Percentiles rank a stretch among this genome's conserved stretches.
phyloP scores from a whole-genome alignment of 2,113 vertebrate species.

The Rhizomys pruinosus region DNA sequence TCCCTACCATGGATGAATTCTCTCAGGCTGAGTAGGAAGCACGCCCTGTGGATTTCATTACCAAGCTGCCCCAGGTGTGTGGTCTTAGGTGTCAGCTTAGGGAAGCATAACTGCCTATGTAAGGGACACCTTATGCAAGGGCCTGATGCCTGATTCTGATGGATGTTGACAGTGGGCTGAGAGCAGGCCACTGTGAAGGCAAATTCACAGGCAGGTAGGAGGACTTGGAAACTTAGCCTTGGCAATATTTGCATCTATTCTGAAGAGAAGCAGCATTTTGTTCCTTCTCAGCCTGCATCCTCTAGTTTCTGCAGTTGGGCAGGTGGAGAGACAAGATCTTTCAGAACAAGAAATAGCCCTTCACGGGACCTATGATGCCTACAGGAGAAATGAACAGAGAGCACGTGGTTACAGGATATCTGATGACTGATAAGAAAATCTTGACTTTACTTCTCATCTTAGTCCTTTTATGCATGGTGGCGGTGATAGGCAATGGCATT shows the following conservation, averaged over 20 bases:
- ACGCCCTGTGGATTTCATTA: too few species aligned
- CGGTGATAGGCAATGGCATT: neutral
- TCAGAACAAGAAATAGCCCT: neutral
- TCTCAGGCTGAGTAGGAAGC: neutral
- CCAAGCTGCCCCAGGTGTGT: neutral
- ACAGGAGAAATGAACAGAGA: neutral
- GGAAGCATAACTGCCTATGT: neutral
- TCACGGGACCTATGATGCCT: neutral
- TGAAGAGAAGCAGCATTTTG: neutral
- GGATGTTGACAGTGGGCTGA: neutral
- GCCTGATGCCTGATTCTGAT: neutral
- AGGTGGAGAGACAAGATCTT: neutral
- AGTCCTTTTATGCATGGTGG: constrained; percentile 24
- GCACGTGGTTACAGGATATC: neutral
- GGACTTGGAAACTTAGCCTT: constrained; percentile 25
- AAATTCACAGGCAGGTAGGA: constrained; percentile 22
- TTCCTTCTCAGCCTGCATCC: neutral
- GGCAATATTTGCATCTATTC: constrained; percentile 57
- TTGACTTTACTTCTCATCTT: neutral
- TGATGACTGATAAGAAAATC: neutral
- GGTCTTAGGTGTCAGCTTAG: constrained; percentile 7
- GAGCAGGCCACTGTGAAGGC: constrained; percentile 37
- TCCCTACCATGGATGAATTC: neutral
- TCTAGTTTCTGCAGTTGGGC: neutral
- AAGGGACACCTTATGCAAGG: neutral